Conservation (phyloP, 2,797 vertebrate species). For the Pangasius sanitwongsei region DNA sequence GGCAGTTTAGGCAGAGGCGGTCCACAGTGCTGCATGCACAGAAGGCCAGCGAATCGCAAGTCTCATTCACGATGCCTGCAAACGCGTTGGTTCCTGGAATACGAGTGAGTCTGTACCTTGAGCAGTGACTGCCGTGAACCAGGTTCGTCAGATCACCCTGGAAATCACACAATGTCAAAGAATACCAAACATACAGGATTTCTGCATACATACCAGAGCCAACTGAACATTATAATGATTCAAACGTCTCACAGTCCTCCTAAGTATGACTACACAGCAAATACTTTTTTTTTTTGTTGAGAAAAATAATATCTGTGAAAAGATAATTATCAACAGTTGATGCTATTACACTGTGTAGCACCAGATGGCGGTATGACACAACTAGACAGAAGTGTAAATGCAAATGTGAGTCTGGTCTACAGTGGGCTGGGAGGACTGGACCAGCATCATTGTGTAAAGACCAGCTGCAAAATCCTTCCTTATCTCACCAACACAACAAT, state of each 20-base stretch:
- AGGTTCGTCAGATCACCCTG: constrained; percentile 98
- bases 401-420: not conserved
- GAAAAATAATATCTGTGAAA: too few relatives aligned
- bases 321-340: not conserved
- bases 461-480: not conserved
- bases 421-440: not conserved
- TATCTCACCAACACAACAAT: not conserved
- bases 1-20: constrained; percentile 97
- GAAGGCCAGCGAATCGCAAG: constrained; percentile 95
- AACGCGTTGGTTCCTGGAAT: constrained; percentile 97
- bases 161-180: not conserved
- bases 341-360: constrained; percentile 37
- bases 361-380: constrained; percentile 57
- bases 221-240: not conserved
- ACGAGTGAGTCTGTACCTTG: constrained; percentile 90
- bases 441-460: not conserved
- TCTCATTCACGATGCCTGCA: constrained; percentile 96
- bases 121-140: constrained; percentile 96
- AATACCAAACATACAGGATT: not conserved
- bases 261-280: not conserved
- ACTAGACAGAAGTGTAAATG: not conserved
- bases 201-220: not conserved
- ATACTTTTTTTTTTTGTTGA: not conserved
- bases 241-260: not conserved
- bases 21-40: constrained; percentile 98